These are phyloP conservation scores for Latrodectus geometricus DNA, from an alignment of 1,140 invertebrate genomes.

Conservation along the genomic window DNA sequence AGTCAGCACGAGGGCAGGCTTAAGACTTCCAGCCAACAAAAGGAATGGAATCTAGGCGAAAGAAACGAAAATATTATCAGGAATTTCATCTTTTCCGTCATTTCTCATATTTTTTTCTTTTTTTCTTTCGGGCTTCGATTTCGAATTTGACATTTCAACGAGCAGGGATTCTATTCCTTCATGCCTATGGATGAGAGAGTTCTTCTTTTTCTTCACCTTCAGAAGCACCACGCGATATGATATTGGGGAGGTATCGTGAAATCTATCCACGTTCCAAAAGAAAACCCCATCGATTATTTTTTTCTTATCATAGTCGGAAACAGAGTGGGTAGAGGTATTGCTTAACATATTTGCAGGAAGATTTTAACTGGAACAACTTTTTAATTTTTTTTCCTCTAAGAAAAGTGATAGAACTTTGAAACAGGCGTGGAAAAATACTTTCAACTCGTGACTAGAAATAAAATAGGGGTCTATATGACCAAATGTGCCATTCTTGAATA, in stretches of 20 bases:
- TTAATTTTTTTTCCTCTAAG: not conserved
- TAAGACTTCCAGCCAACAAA: not conserved
- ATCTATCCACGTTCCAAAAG: conserved; percentile 22
- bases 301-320: not conserved
- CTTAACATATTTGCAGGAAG: not conserved
- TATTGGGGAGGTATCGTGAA: conserved; percentile 39
- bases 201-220: not conserved
- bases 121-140: conserved; percentile 1
- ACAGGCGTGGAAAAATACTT: too few relatives aligned
- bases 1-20: not conserved
- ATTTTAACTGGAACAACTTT: not conserved
- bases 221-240: not conserved
- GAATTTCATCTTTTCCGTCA: conserved; percentile 23
- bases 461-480: too few relatives aligned
- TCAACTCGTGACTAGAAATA: too few relatives aligned
- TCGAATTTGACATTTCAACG: conserved; percentile 48
- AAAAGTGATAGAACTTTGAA: too few relatives aligned
- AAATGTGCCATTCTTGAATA: too few relatives aligned
- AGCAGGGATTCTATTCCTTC: conserved; percentile 36
- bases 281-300: not conserved
- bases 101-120: conserved; percentile 3
- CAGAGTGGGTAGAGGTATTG: not conserved
- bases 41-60: not conserved
- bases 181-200: conserved; percentile 35
- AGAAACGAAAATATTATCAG: not conserved